phyloP scores from a whole-genome alignment of 2,113 vertebrate genomes.

The Cnemophilus loriae region DNA sequence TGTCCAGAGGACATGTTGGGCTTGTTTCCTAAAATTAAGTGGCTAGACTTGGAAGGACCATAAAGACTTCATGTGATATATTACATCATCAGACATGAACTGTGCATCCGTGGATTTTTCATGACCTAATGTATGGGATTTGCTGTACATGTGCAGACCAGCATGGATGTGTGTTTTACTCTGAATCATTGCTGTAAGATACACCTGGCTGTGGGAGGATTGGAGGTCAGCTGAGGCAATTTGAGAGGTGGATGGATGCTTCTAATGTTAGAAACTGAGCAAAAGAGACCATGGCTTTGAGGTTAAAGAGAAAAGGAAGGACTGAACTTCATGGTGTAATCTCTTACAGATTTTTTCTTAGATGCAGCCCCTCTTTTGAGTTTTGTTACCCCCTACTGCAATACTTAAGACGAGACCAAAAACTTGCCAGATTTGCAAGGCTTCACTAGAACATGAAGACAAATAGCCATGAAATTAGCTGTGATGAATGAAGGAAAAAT shows the following conservation, averaged over 20 bases:
- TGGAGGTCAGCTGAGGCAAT: neutral
- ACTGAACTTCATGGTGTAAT: neutral
- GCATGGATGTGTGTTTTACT: neutral
- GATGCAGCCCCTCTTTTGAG: neutral
- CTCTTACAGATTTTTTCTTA: neutral
- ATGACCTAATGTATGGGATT: neutral
- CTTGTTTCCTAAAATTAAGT: neutral
- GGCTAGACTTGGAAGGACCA: neutral
- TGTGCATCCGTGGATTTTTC: neutral
- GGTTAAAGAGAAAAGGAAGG: neutral
- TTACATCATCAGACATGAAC: neutral
- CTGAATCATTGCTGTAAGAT: neutral
- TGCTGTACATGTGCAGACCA: neutral
- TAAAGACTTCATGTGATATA: neutral
- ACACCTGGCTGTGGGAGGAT: neutral
- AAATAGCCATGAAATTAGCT: constrained; percentile 34
- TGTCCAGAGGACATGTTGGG: neutral
- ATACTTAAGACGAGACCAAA: neutral
- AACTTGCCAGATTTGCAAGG: neutral
- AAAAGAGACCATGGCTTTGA: neutral
- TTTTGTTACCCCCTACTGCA: neutral
- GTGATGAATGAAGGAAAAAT: constrained; percentile 11
- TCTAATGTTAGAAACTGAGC: neutral
- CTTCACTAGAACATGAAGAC: neutral
- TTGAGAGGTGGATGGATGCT: neutral